phyloP scores from a whole-genome alignment of 2,113 vertebrate species.

The Aspiorhynchus laticeps region DNA sequence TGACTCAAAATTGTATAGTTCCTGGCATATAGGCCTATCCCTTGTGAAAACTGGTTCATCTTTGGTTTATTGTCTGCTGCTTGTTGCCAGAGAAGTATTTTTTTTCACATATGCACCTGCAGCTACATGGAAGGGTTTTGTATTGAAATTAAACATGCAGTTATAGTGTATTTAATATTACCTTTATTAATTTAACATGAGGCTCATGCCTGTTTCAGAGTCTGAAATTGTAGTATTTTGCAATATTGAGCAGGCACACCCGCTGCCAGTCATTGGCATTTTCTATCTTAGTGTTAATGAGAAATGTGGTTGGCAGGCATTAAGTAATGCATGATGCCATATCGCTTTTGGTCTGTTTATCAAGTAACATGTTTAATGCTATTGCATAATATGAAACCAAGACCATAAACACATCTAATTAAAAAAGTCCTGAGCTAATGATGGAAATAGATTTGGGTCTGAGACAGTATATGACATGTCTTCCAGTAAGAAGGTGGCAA shows the following conservation, averaged over 20 bases:
- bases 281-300: conserved; percentile 16
- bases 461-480: neutral
- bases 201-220: neutral
- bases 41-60: neutral
- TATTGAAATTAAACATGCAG: neutral
- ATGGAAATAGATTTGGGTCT: neutral
- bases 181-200: neutral
- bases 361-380: neutral
- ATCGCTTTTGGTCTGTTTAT: neutral
- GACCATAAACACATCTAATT: neutral
- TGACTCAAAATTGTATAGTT: neutral
- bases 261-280: neutral
- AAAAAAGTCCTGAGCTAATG: neutral
- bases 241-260: neutral
- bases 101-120: too few species aligned
- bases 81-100: too few species aligned
- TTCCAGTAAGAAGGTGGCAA: neutral
- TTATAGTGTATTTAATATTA: neutral
- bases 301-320: neutral
- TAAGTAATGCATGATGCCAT: neutral
- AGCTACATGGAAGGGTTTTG: neutral
- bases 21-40: neutral
- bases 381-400: conserved; percentile 8
- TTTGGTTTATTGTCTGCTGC: neutral
- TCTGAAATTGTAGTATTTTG: neutral